Conservation (phyloP, 2,113 vertebrate genomes). For the Phylloscopus trochilus region DNA sequence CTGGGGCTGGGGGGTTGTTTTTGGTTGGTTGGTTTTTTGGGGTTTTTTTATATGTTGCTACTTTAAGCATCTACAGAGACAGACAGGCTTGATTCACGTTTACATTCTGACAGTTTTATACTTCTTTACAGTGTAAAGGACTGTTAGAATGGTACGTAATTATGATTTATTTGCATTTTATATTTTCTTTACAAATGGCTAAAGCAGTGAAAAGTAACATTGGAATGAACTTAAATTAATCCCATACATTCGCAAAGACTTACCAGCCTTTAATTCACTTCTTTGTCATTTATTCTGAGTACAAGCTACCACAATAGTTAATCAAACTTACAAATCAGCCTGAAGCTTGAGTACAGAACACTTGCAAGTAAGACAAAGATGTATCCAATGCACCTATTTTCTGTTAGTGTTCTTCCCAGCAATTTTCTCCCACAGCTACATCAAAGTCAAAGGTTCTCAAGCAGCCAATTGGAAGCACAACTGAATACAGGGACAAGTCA, state of each 20-base stretch:
- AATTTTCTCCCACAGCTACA: not conserved
- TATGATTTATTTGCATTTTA: not conserved
- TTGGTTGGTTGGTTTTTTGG: not conserved
- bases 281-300: not conserved
- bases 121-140: not conserved
- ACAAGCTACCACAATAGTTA: not conserved
- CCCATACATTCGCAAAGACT: not conserved
- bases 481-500: not conserved
- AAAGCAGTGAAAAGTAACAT: not conserved
- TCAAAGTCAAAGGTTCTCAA: not conserved
- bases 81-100: not conserved
- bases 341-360: not conserved
- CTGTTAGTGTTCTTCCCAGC: not conserved
- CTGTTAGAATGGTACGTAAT: not conserved
- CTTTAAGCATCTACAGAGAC: not conserved
- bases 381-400: not conserved
- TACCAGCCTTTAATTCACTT: not conserved
- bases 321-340: not conserved
- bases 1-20: not conserved
- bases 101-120: not conserved
- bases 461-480: not conserved
- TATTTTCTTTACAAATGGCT: not conserved
- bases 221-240: not conserved
- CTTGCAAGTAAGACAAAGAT: not conserved
- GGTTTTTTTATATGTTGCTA: not conserved